Evolutionary conservation across 1,140 invertebrate genomes (phyloP), one percentile per base, ranked within the genome.

Genomic region (Thaumetopoea pityocampa): DNA sequence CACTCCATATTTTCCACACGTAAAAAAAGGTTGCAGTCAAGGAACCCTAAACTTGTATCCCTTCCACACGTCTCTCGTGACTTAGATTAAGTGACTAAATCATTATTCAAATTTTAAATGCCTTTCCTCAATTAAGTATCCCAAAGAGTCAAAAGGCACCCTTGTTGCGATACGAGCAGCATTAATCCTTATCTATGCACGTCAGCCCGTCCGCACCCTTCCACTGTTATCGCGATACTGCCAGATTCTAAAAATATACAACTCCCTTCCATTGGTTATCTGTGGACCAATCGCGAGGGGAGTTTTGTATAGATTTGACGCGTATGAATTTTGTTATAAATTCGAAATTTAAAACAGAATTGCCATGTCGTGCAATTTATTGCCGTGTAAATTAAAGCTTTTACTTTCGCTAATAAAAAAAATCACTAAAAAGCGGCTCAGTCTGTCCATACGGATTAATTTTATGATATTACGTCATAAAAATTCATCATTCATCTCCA

Each of bases 171-270:
- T 50, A 43, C 43, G 40, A 16, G 29, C 43, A 48, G 61, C 67
- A 72, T 77, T 68, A 73, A 44, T 37, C 59, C 67, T 81, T 81
- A 81, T 81, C 77, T 72, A 46, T 59, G 54, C 46, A 55, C 41
- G 53, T 53, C 50, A 67, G 63, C 65, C 45, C 70, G 65, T 69
- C 73, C 58, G 56, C 65, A 71, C 77, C 73, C 77, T 66, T 58
- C 62, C 38, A 33, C 17, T 40, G 60, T 66, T 79, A 81, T 81
- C 77, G 49, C 50, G 66, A 76, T 65, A 77, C 77, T 78, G 67
- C 36, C 67, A 77, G 77, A 80, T 76, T 67, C 65, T 55, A 59
- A 62, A 72, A 81, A 71, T 78, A 76, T 81, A 65, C 35, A 61
- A 56, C 54, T 58, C 53, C 62, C 58, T 55, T 44, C 56, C 50